Evolutionary conservation across 2,797 vertebrate genomes (phyloP).

Genomic region (Channa striata): DNA sequence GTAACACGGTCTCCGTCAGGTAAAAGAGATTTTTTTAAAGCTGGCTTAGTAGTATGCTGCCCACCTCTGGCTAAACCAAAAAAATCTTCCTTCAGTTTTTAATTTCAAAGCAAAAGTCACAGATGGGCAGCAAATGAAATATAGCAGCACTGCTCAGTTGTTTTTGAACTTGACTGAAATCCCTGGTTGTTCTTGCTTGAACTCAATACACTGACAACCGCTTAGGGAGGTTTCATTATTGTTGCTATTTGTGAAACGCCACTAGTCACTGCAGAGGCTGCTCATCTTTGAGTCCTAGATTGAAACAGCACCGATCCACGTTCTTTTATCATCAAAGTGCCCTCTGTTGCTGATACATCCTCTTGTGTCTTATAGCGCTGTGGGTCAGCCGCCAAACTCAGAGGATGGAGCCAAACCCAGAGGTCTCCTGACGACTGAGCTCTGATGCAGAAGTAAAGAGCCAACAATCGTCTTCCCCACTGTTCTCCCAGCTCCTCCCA

Average conservation of each 20-base stretch:
- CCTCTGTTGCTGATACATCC: too few relatives aligned
- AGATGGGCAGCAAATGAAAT: neutral
- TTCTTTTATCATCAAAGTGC: neutral
- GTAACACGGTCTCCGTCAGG: constrained; percentile 83
- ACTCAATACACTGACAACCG: neutral
- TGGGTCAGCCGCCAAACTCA: constrained; percentile 60
- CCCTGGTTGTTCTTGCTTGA: neutral
- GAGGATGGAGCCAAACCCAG: constrained; percentile 84
- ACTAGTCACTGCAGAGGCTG: neutral
- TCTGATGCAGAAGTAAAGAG: constrained; percentile 79
- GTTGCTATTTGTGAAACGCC: neutral
- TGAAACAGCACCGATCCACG: neutral
- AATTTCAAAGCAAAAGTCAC: accelerated
- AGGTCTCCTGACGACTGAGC: constrained; percentile 96
- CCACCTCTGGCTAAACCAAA: constrained; percentile 22
- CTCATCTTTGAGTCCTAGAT: too few relatives aligned
- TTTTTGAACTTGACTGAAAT: neutral
- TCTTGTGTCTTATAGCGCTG: constrained; percentile 65
- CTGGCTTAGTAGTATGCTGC: constrained; percentile 13
- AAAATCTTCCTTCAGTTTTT: neutral
- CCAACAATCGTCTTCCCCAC: constrained; percentile 4
- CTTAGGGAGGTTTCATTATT: neutral
- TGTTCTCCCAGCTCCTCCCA: neutral
- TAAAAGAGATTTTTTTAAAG: constrained; percentile 65
- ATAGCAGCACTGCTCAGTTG: neutral